Base-by-base conservation (phyloP, 1,140 invertebrate genomes). In the Panagrolaimus sp. region DNA sequence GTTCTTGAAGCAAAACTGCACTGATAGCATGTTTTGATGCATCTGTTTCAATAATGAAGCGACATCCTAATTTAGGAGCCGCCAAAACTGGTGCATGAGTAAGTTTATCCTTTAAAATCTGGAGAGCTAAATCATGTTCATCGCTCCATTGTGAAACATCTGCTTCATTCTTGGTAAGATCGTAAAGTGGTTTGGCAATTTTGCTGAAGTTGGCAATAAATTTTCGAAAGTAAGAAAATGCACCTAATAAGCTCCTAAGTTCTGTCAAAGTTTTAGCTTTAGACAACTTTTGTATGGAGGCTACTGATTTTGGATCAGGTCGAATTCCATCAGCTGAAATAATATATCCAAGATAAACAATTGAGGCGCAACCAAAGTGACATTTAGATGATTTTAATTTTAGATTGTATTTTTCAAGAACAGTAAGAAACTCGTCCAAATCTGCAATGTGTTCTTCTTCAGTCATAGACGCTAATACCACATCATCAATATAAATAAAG, bases 321-420 rank as follows among this genome's bases (percentile, higher is more conserved):
- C 48, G 58, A 17, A 72, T 44, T 1, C 71, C 71, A 8, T 72
- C 72, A 12, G 15, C 15, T n/a, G 64, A 75, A n/a, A 64, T 62
- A 8, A 58, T 32, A 38, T 69, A 58, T 1, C 69, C 76, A 24
- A 69, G 58, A 71, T 73, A 83, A 12, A 44, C 32, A 1, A 83
- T 70, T 67, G 78, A 65, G 3, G 38, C n/a, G 43, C 70, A 26
- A 10, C 71, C 69, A 45, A 82, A 77, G 1, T 68, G 44, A 52
- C 79, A 83, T 58, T 83, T 83, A n/a, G 43, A 48, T 6, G 71
- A 65, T 10, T 76, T 78, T 4, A 81, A 55, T 63, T 80, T 81
- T n/a, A 83, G 52, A 10, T 44, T 44, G 26, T 38, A 69, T 15
- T 69, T 9, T 9, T 12, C 43, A 14, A 68, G 15, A 7, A 12